Percentiles rank a stretch among this genome's conserved stretches.
These are phyloP conservation scores for Pterois miles DNA, from an alignment of 2,797 vertebrate species.

Conservation along the genomic window DNA sequence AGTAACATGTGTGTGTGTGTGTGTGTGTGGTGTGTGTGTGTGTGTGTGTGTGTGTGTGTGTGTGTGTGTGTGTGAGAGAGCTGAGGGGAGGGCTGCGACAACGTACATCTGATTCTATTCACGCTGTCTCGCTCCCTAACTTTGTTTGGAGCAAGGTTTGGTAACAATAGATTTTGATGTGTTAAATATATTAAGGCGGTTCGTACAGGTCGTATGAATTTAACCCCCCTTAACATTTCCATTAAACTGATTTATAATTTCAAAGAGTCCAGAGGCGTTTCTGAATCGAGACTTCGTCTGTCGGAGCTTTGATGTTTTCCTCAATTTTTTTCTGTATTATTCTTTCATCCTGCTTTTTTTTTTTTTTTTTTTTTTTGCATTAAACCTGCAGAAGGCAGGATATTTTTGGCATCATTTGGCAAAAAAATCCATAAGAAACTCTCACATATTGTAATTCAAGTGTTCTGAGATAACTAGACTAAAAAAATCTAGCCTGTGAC, in stretches of 20 bases:
- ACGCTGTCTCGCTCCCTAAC: not conserved
- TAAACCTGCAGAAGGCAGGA: no score
- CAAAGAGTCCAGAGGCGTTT: conserved; percentile 69
- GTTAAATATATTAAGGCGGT: conserved; percentile 27
- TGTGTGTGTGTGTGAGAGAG: not conserved
- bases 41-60: not conserved
- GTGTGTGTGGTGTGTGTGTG: not conserved
- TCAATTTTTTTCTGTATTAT: conserved; percentile 47
- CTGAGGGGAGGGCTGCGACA: not conserved
- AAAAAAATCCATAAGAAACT: no score
- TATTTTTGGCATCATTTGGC: no score
- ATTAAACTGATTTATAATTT: conserved; percentile 54
- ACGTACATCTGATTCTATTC: not conserved
- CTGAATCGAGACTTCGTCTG: conserved; percentile 68
- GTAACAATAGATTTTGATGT: conserved; percentile 37
- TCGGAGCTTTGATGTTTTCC: conserved; percentile 73
- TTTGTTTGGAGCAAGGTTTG: conserved; percentile 20
- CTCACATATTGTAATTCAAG: no score
- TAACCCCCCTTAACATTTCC: conserved; percentile 40
- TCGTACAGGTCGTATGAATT: conserved; percentile 9
- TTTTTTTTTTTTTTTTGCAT: no score
- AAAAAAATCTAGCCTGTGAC: no score
- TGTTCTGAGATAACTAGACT: no score
- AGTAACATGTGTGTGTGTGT: not conserved
- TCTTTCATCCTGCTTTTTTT: conserved; percentile 54